Evolutionary conservation across 2,888 invertebrate species (phyloP).

Genomic region (Arge pagana): DNA sequence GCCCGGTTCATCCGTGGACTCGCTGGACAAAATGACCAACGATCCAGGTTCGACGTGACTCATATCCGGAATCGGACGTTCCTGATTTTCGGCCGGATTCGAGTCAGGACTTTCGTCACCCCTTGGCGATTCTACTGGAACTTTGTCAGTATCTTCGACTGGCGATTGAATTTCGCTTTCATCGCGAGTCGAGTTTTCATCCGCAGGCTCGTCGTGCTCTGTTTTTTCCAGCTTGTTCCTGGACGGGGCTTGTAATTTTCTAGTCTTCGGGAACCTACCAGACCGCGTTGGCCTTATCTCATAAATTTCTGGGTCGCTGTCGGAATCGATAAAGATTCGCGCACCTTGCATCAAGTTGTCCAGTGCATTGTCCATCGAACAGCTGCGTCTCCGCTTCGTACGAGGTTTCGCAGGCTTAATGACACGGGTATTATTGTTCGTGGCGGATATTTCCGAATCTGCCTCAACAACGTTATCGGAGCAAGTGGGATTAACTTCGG

Average conservation of each 20-base stretch:
- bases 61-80: slow-evolving; percentile 42
- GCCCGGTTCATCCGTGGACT: slow-evolving; percentile 56
- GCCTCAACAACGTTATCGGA: slow-evolving; percentile 6
- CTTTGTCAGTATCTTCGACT: neutral
- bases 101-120: slow-evolving; percentile 17
- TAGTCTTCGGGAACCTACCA: slow-evolving; percentile 55
- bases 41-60: slow-evolving; percentile 59
- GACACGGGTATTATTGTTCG: slow-evolving; percentile 18
- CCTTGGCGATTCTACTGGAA: neutral
- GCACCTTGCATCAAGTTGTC: slow-evolving; percentile 13
- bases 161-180: slow-evolving; percentile 12
- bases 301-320: slow-evolving; percentile 47
- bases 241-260: slow-evolving; percentile 43
- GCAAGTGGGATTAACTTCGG: slow-evolving; percentile 26
- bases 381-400: slow-evolving; percentile 24
- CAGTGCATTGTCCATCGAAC: slow-evolving; percentile 15
- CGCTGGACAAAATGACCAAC: slow-evolving; percentile 60
- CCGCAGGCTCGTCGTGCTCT: slow-evolving; percentile 25
- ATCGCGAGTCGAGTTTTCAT: slow-evolving; percentile 16
- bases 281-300: slow-evolving; percentile 57
- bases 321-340: slow-evolving; percentile 30
- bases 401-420: slow-evolving; percentile 16
- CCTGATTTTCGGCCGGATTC: slow-evolving; percentile 29
- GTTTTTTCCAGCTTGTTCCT: slow-evolving; percentile 36
- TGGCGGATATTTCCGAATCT: slow-evolving; percentile 21